phyloP scores from a whole-genome alignment of 2,113 vertebrate genomes.

The Thunnus thynnus region DNA sequence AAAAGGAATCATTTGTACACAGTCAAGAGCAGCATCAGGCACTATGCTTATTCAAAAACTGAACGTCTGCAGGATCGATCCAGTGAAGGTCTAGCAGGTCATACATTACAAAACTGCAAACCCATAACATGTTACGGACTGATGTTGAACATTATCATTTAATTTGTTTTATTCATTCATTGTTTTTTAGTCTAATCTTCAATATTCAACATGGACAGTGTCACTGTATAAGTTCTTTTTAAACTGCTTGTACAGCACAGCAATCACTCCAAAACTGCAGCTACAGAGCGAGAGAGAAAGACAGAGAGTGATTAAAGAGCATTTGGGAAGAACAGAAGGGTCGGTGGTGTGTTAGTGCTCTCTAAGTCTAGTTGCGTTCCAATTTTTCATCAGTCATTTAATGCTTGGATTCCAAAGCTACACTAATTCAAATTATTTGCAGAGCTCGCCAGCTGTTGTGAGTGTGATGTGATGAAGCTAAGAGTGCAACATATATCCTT shows the following conservation, averaged over 20 bases:
- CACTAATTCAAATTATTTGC: conserved; percentile 47
- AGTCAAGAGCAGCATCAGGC: background rate
- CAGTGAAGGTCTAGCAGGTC: background rate
- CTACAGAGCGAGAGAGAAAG: background rate
- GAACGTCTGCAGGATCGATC: background rate
- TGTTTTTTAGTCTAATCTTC: background rate
- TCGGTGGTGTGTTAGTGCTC: background rate
- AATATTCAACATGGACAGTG: conserved; percentile 2
- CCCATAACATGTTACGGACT: background rate
- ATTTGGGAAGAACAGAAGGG: conserved; percentile 12
- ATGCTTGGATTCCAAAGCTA: conserved; percentile 29
- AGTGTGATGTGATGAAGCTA: conserved; percentile 29
- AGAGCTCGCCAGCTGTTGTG: conserved; percentile 26
- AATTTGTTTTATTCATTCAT: conserved; percentile 12
- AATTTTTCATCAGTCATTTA: conserved; percentile 14
- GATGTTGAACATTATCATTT: background rate
- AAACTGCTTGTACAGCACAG: background rate
- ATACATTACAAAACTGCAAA: background rate
- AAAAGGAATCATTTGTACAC: background rate
- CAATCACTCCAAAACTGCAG: background rate
- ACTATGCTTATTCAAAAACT: background rate
- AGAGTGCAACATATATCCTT: background rate
- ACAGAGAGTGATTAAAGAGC: background rate
- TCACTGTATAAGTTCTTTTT: background rate
- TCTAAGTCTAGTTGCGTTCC: background rate